These are phyloP conservation scores for Dorcus hopei DNA, from an alignment of 2,888 invertebrate species.

Conservation along the genomic window DNA sequence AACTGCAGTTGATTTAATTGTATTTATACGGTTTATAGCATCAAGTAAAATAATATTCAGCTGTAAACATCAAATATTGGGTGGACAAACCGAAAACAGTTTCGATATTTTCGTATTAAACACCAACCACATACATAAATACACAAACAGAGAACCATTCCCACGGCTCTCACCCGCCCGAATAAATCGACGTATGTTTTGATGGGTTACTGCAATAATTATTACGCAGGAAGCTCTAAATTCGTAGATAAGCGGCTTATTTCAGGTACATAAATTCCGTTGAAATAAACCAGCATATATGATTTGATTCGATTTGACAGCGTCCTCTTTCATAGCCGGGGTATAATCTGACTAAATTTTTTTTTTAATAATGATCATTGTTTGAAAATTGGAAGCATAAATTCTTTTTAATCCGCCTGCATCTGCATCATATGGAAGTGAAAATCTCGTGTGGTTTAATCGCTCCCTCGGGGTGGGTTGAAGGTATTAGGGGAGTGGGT, in stretches of 20 bases:
- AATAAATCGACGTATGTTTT: not conserved
- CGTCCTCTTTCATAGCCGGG: not conserved
- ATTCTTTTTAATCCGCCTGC: constrained; percentile 7
- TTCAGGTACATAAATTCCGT: constrained; percentile 10
- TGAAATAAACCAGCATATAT: not conserved
- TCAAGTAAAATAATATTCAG: no score
- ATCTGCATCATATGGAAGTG: constrained; percentile 23
- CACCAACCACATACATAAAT: no score
- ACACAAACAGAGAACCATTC: no score
- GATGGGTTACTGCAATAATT: constrained; percentile 1
- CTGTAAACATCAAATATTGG: no score
- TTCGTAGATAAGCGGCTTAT: constrained; percentile 13
- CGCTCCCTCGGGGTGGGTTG: constrained; percentile 34
- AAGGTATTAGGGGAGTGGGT: constrained; percentile 33
- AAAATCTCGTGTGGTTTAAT: constrained; percentile 30
- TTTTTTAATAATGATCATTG: not conserved
- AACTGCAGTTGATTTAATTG: no score
- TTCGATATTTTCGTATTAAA: no score
- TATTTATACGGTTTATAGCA: no score
- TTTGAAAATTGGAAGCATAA: not conserved
- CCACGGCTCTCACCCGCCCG: no score
- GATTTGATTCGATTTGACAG: no score
- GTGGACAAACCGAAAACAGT: no score
- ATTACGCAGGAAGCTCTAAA: not conserved
- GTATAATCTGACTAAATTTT: not conserved